These are phyloP conservation scores for Amblyraja radiata DNA, from an alignment of 2,797 vertebrate genomes.

Conservation along the genomic window DNA sequence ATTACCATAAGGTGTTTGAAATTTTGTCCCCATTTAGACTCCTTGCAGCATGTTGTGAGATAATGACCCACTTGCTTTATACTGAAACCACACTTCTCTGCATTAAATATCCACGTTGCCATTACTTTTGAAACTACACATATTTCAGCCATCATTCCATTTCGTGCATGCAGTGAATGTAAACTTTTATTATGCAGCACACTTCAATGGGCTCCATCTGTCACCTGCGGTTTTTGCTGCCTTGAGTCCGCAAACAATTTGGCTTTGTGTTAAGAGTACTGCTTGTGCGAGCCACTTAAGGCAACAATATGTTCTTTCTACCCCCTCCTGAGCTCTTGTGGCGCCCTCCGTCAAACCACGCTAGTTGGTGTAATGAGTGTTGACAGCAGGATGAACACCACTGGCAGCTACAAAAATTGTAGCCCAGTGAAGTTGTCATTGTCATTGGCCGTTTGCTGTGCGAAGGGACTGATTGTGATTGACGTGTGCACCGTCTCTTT, in stretches of 20 bases:
- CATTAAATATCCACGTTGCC: constrained; percentile 20
- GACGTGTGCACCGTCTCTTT: constrained; percentile 23
- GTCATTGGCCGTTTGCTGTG: constrained; percentile 42
- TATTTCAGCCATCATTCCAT: not conserved
- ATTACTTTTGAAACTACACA: not conserved
- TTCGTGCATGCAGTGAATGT: not conserved
- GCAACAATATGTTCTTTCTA: constrained; percentile 31
- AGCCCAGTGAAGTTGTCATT: constrained; percentile 54
- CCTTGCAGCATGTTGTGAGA: constrained; percentile 42
- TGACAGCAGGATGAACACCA: constrained; percentile 58
- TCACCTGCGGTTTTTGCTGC: constrained; percentile 20
- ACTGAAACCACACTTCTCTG: constrained; percentile 21
- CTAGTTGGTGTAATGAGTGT: constrained; percentile 55
- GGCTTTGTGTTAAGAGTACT: not conserved
- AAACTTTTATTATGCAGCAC: not conserved
- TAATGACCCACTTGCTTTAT: constrained; percentile 45
- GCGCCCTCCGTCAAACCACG: constrained; percentile 48
- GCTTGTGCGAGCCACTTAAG: not conserved
- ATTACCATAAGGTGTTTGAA: constrained; percentile 45
- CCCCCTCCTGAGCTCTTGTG: constrained; percentile 39
- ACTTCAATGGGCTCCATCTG: constrained; percentile 18
- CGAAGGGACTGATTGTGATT: constrained; percentile 2
- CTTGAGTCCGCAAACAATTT: constrained; percentile 14
- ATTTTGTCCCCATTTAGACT: constrained; percentile 44
- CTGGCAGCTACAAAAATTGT: constrained; percentile 54